These are phyloP conservation scores for Seriola quinqueradiata DNA, from an alignment of 2,113 vertebrate genomes.

Conservation along the genomic window DNA sequence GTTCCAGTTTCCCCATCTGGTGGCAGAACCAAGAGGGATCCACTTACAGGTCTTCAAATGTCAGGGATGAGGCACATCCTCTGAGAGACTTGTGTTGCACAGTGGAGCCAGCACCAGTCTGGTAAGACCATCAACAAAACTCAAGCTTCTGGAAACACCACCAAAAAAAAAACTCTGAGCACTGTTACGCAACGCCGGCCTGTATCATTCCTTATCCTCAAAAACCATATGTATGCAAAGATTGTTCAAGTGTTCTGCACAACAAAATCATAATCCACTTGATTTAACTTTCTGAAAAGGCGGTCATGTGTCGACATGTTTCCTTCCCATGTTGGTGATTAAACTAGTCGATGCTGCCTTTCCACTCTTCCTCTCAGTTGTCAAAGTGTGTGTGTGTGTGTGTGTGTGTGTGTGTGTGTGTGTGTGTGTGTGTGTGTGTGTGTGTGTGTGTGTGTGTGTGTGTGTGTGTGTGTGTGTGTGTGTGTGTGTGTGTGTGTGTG, in stretches of 20 bases:
- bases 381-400: conserved; percentile 11
- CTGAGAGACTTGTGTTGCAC: conserved; percentile 68
- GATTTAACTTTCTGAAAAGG: conserved; percentile 9
- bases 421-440: too few species aligned
- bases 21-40: conserved; percentile 58
- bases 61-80: conserved; percentile 74
- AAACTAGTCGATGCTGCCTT: not conserved
- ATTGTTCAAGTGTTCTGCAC: conserved; percentile 50
- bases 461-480: not conserved
- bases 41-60: conserved; percentile 75
- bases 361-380: conserved; percentile 11
- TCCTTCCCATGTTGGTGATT: not conserved
- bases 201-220: conserved; percentile 36
- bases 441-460: too few species aligned
- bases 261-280: conserved; percentile 26
- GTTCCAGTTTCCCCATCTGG: conserved; percentile 67
- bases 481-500: conserved; percentile 1
- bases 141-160: conserved; percentile 61
- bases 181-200: conserved; percentile 55
- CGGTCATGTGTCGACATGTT: conserved; percentile 58
- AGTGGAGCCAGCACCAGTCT: conserved; percentile 56
- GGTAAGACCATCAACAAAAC: conserved; percentile 66
- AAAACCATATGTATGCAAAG: conserved; percentile 63
- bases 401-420: not conserved
- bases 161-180: conserved; percentile 45